These are phyloP conservation scores for Sphecodes monilicornis DNA, from an alignment of 2,888 invertebrate species.

Conservation along the genomic window DNA sequence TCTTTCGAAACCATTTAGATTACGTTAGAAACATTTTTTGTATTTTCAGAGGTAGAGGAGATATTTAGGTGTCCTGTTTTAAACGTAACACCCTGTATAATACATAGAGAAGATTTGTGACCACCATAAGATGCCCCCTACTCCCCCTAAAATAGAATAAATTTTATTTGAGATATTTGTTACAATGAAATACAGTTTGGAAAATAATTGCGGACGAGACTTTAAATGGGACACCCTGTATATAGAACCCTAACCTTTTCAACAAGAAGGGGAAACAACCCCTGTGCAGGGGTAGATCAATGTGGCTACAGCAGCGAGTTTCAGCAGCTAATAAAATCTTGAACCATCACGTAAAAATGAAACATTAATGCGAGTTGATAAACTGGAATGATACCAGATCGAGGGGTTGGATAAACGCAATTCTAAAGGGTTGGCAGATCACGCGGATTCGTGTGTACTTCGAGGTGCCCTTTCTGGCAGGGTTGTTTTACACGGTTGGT, in stretches of 20 bases:
- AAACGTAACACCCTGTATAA: too few species aligned
- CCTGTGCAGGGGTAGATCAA: too few species aligned
- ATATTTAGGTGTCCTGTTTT: too few species aligned
- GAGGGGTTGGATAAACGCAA: constrained; percentile 6
- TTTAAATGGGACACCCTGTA: background rate
- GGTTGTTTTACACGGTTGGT: constrained; percentile 44
- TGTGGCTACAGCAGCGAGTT: background rate
- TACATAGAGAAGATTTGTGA: background rate
- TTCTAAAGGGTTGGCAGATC: constrained; percentile 32
- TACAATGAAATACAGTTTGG: background rate
- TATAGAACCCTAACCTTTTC: background rate
- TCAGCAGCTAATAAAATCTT: background rate
- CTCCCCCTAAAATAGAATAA: background rate
- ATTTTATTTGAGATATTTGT: background rate
- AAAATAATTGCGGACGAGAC: background rate
- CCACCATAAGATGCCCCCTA: too few species aligned
- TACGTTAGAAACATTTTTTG: too few species aligned
- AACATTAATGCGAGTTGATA: background rate
- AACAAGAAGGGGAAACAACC: background rate
- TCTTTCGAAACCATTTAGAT: too few species aligned
- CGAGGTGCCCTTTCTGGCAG: constrained; percentile 44
- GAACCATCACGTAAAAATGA: background rate
- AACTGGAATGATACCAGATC: background rate
- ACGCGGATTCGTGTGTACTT: constrained; percentile 49
- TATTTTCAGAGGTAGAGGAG: too few species aligned